Base-by-base conservation (phyloP, 2,113 vertebrate species). In the Erinaceus europaeus region DNA sequence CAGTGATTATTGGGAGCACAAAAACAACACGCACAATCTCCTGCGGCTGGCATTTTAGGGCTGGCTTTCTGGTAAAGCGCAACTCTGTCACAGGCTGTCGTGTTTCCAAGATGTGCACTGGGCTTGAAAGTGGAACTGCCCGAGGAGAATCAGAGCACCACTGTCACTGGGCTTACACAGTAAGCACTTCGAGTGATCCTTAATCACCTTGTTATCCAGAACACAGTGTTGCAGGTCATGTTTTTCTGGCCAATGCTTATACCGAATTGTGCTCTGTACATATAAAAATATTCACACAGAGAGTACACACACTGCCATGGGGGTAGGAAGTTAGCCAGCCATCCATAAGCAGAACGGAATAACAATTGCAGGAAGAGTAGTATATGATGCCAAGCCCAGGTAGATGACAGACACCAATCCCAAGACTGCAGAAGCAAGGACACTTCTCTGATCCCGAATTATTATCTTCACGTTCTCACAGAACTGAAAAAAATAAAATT, bases 261-360 rank as follows among this genome's bases (percentile, higher is more conserved):
- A 68, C 73, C 84, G 91, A 91, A 68, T 84, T 90, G 89, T 95
- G 89, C 92, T 95, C 90, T 95, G 96, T 96, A 97, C 97, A 97
- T 97, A 97, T 86, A 96, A 92, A 85, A 95, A 93, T 81, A 90
- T 94, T 92, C 88, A 73, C 20, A 72, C 6, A 78, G 1, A 92
- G 94, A 94, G 48, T 93, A 95, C 90, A 95, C 74, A 68, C 0
- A 2, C 40, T 55, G 77, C 76, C 27, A 46, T 1, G 6, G 20
- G 2, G 38, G 7, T 23, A 17, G 36, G 88, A 79, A 44, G 76
- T 97, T 94, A 99, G 84, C 98, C 97, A 53, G 98, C 98, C 98
- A 99, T 99, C 99, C 99, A 99, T 64, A 99, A 92, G 15, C 96
- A 96, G 94, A 99, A 99, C 4, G 98, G 97, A 79, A 99, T 95